phyloP scores from a whole-genome alignment of 2,797 vertebrate species.

The Scleropages formosus region DNA sequence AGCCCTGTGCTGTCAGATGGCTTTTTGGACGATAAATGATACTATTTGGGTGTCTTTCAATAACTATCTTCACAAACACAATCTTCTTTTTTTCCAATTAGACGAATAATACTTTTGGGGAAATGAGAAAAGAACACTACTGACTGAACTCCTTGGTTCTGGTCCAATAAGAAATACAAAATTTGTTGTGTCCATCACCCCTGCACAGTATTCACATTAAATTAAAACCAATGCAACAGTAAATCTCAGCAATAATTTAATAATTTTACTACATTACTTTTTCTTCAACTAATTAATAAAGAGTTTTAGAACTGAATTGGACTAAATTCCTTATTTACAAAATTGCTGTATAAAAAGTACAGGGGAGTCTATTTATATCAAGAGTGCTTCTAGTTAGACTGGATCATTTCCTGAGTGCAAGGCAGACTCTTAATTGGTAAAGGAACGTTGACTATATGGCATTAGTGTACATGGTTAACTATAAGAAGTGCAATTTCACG shows the following conservation, averaged over 20 bases:
- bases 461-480: conserved; percentile 31
- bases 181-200: background rate
- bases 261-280: too few relatives aligned
- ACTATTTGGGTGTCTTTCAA: conserved; percentile 35
- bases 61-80: conserved; percentile 40
- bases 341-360: background rate
- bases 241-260: background rate
- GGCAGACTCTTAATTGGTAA: conserved; percentile 14
- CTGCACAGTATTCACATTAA: background rate
- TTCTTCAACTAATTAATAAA: too few relatives aligned
- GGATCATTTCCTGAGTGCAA: background rate
- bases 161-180: background rate
- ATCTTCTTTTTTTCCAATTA: background rate
- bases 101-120: background rate
- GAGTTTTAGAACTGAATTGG: too few relatives aligned
- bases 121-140: background rate
- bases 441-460: conserved; percentile 17
- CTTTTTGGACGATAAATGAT: conserved; percentile 33
- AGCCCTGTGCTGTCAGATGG: conserved; percentile 36
- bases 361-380: conserved; percentile 8
- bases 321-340: too few relatives aligned
- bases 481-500: conserved; percentile 53
- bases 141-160: background rate
- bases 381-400: conserved; percentile 4
- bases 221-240: background rate